These are phyloP conservation scores for Parambassis ranga DNA, from an alignment of 2,797 vertebrate genomes.

Conservation along the genomic window DNA sequence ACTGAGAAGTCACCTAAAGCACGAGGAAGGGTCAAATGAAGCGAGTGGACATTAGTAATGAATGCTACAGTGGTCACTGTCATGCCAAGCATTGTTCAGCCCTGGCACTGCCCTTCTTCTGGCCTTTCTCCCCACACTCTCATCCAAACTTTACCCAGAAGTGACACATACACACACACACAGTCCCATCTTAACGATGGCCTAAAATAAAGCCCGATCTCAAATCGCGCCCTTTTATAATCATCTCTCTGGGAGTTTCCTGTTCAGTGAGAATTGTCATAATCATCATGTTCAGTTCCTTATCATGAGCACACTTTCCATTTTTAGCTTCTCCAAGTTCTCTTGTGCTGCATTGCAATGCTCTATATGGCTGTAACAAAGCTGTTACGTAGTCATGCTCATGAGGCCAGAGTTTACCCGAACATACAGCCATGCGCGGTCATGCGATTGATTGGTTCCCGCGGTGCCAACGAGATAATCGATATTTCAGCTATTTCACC, in stretches of 20 bases:
- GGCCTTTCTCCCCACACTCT: constrained; percentile 7
- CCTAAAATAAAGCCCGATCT: constrained; percentile 56
- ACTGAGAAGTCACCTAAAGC: constrained; percentile 11
- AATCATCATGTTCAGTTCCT: constrained; percentile 28
- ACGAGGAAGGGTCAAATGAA: constrained; percentile 15
- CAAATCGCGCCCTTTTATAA: constrained; percentile 52
- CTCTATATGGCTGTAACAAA: constrained; percentile 3
- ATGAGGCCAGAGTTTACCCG: constrained; percentile 16
- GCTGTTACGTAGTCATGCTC: constrained; percentile 13
- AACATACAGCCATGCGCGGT: constrained; percentile 41
- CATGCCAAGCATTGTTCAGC: constrained; percentile 37
- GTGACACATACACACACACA: not conserved
- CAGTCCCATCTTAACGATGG: constrained; percentile 22
- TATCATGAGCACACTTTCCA: constrained; percentile 10
- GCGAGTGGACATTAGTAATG: constrained; percentile 22
- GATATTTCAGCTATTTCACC: constrained; percentile 59
- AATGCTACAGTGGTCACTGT: constrained; percentile 50
- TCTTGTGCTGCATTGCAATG: not conserved
- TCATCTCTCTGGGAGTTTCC: constrained; percentile 52
- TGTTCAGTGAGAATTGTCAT: constrained; percentile 27
- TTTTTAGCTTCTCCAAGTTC: constrained; percentile 12
- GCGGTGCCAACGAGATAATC: constrained; percentile 67
- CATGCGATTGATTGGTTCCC: constrained; percentile 66
- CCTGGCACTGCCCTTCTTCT: constrained; percentile 29
- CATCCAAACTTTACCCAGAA: constrained; percentile 21